These are phyloP conservation scores for Siniperca chuatsi DNA, from an alignment of 2,113 vertebrate genomes.

Conservation along the genomic window DNA sequence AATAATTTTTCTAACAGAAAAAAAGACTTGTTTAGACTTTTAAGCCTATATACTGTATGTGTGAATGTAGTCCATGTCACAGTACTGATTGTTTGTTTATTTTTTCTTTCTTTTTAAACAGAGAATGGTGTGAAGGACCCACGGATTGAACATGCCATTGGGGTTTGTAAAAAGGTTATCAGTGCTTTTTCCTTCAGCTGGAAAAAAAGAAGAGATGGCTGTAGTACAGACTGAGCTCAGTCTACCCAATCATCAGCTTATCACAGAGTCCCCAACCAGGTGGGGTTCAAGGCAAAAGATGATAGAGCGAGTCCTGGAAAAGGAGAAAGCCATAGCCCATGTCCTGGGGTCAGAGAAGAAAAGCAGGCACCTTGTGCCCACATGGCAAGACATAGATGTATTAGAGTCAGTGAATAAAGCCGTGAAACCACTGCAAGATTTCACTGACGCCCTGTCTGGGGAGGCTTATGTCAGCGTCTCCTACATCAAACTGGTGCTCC, in stretches of 20 bases:
- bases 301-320: background rate
- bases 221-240: background rate
- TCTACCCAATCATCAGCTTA: background rate
- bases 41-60: no score
- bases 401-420: background rate
- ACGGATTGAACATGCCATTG: no score
- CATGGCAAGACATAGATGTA: background rate
- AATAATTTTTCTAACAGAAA: no score
- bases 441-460: background rate
- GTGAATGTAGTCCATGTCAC: no score
- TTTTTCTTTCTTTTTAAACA: no score
- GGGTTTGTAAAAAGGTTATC: no score
- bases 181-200: background rate
- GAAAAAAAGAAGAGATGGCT: background rate
- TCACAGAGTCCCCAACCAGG: background rate
- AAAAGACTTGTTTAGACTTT: no score
- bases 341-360: background rate
- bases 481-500: background rate
- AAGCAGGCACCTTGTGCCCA: background rate
- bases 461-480: background rate
- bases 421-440: background rate
- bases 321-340: background rate
- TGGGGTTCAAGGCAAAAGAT: background rate
- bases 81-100: no score
- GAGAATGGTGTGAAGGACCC: no score